A percentile compares a stretch with the other conserved stretches of the same genome.
phyloP scores from a whole-genome alignment of 2,888 invertebrate genomes.

The Chelonus formosanus region DNA sequence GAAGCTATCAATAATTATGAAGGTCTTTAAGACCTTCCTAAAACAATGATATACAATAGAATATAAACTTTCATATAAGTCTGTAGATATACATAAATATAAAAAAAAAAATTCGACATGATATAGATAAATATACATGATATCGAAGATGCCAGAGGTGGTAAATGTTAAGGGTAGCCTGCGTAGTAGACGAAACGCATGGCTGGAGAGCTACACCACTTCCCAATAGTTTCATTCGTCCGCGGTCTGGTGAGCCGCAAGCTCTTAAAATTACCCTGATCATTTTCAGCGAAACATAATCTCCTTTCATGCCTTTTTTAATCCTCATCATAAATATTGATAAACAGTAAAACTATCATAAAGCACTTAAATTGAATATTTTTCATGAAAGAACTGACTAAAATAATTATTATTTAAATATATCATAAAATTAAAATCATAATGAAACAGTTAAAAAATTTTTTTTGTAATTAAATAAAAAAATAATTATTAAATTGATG shows the following conservation, averaged over 20 bases:
- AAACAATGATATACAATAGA: not conserved
- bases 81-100: constrained; percentile 13
- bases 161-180: constrained; percentile 40
- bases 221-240: constrained; percentile 46
- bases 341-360: too few species aligned
- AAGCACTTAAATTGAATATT: too few species aligned
- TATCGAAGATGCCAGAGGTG: not conserved
- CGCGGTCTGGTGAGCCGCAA: constrained; percentile 46
- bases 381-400: too few species aligned
- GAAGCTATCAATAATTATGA: too few species aligned
- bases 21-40: too few species aligned
- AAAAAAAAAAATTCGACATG: not conserved
- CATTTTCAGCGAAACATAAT: not conserved
- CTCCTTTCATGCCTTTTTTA: not conserved
- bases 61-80: not conserved
- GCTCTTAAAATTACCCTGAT: constrained; percentile 28
- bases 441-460: too few species aligned
- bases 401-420: too few species aligned
- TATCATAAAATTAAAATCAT: too few species aligned
- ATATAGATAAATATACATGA: not conserved
- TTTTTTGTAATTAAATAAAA: too few species aligned
- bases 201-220: constrained; percentile 42
- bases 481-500: too few species aligned
- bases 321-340: too few species aligned
- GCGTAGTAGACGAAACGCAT: constrained; percentile 48